Base-by-base conservation (phyloP, 92 coral and sea anemone genomes). In the Bergia sp. region DNA sequence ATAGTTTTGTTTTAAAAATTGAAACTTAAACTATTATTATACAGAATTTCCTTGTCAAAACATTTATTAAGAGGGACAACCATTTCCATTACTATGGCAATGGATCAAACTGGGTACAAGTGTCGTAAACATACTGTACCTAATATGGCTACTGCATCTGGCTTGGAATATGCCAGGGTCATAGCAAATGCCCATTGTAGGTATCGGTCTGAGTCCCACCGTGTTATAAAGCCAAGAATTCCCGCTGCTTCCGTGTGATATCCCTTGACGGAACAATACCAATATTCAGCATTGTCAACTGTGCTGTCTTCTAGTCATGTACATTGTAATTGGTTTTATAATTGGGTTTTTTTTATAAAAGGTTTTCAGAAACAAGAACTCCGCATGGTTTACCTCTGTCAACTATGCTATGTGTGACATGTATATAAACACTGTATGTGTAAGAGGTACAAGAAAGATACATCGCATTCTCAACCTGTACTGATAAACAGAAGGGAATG, bases 121-220 rank as follows among this genome's bases (percentile, higher is more conserved):
- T 47, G 12, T 47, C 58, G 13, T 12, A 1, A 53, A 53, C 10
- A 53, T 53, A 53, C 58, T 53, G 73, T 61, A 96, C 99, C 99
- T 82, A 96, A 86, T 65, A 93, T 77, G n/a, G 93, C 89, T 73
- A 96, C 93, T 20, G 89, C 96, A 86, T 96, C 95, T 75, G 98
- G 96, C 41, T 82, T 80, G 77, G 89, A 91, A 76, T 65, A 82
- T 61, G 82, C 72, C 86, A 91, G 36, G 45, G 93, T 92, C 76
- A 87, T 66, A 55, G 80, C 53, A 76, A 96, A 95, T 41, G 93
- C 93, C 81, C 92, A 88, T 65, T 86, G 88, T 47, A 96, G 80
- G 74, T 96, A 96, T 53, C 91, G 93, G 74, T 91, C 97, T 39
- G 95, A 77, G 65, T 96, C 99, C 90, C 96, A 91, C 29, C 99